Evolutionary conservation across 2,888 invertebrate genomes (phyloP).

Genomic region (Pecten maximus): DNA sequence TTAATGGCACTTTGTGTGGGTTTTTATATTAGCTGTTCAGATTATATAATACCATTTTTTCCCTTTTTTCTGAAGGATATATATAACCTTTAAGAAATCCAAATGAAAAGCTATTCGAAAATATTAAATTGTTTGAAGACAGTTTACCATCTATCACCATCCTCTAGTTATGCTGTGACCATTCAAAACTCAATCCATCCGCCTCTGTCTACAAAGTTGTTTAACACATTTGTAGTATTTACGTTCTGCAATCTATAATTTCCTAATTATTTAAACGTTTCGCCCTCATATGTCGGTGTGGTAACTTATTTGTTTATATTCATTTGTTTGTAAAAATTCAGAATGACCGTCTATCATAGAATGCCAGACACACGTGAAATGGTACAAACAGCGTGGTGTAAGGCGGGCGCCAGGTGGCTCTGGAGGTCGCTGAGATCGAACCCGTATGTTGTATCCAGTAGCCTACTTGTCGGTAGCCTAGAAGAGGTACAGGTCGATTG

Average conservation of each 20-base stretch:
- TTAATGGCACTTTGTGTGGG: no score
- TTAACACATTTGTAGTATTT: no score
- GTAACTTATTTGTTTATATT: background rate
- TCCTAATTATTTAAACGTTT: background rate
- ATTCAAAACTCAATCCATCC: no score
- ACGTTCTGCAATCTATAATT: background rate
- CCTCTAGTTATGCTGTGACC: no score
- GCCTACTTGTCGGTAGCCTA: background rate
- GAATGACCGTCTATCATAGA: background rate
- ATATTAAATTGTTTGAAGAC: no score
- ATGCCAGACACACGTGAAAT: background rate
- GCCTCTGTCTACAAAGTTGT: no score
- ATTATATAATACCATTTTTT: no score
- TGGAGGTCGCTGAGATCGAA: background rate
- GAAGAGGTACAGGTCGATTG: background rate
- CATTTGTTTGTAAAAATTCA: background rate
- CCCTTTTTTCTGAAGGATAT: no score
- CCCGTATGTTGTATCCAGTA: background rate
- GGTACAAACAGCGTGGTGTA: background rate
- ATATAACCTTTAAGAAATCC: no score
- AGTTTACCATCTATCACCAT: no score
- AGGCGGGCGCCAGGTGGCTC: background rate
- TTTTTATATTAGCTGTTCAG: no score
- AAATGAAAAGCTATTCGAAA: no score
- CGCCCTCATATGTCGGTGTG: background rate